Evolutionary conservation across 2,888 invertebrate species (phyloP).

Genomic region (Drosophila hamatofila): DNA sequence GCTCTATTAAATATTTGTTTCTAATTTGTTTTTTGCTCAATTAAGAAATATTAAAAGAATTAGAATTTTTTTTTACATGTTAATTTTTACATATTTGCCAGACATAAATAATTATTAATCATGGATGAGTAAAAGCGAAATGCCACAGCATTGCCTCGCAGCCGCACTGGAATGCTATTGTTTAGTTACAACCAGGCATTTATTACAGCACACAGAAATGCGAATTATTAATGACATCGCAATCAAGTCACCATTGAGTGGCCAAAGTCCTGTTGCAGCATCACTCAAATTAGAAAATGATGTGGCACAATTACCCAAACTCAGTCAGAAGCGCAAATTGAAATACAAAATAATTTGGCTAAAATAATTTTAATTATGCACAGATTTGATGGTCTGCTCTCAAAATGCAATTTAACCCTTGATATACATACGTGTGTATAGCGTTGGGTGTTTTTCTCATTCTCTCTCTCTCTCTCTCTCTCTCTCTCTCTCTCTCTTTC

Average conservation of each 20-base stretch:
- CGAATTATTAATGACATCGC: slow-evolving; percentile 54
- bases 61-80: too few species aligned
- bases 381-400: slow-evolving; percentile 41
- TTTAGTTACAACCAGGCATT: slow-evolving; percentile 25
- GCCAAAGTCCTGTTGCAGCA: slow-evolving; percentile 24
- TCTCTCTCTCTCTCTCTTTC: background rate
- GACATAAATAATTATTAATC: slow-evolving; percentile 50
- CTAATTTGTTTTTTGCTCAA: background rate
- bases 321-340: slow-evolving; percentile 28
- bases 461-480: too few species aligned
- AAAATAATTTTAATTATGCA: slow-evolving; percentile 69
- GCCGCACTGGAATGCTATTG: slow-evolving; percentile 26
- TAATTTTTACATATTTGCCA: slow-evolving; percentile 50
- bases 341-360: slow-evolving; percentile 59
- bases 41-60: too few species aligned
- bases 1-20: background rate
- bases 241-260: slow-evolving; percentile 34
- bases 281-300: slow-evolving; percentile 41
- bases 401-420: slow-evolving; percentile 20
- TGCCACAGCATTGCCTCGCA: slow-evolving; percentile 1
- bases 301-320: slow-evolving; percentile 29
- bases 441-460: background rate
- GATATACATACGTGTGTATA: slow-evolving; percentile 1
- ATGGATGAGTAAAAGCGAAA: slow-evolving; percentile 43
- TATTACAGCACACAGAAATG: slow-evolving; percentile 9